Percentiles rank a stretch among this genome's conserved stretches.
phyloP scores from a whole-genome alignment of 2,888 invertebrate genomes.

The Quadriops clusia region DNA sequence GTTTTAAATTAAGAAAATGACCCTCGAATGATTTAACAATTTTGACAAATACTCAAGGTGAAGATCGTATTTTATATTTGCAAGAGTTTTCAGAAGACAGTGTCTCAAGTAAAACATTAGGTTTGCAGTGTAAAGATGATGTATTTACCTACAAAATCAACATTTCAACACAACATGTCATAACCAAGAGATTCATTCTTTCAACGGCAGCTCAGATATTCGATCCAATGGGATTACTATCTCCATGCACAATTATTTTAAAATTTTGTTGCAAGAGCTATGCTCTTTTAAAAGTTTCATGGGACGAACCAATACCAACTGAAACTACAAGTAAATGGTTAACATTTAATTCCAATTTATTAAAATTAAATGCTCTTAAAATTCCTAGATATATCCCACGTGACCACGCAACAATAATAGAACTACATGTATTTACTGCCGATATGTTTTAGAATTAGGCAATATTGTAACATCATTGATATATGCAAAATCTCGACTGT shows the following conservation, averaged over 20 bases:
- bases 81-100: conserved; percentile 1
- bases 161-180: not conserved
- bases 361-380: conserved; percentile 4
- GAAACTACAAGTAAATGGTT: conserved; percentile 6
- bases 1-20: conserved; percentile 11
- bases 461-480: conserved; percentile 8
- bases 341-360: conserved; percentile 4
- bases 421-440: conserved; percentile 20
- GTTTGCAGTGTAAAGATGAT: conserved; percentile 9
- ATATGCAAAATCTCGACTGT: conserved; percentile 12
- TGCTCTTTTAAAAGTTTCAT: conserved; percentile 7
- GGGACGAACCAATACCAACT: conserved; percentile 11
- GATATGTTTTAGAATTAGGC: conserved; percentile 7
- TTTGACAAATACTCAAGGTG: conserved; percentile 5
- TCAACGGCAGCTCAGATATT: conserved; percentile 9
- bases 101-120: conserved; percentile 11
- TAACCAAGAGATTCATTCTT: conserved; percentile 12
- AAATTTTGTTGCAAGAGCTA: no score
- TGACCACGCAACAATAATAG: conserved; percentile 2
- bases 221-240: conserved; percentile 10
- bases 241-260: conserved; percentile 7
- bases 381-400: conserved; percentile 5
- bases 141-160: conserved; percentile 4
- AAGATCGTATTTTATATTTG: no score
- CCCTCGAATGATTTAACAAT: conserved; percentile 3